phyloP scores from a whole-genome alignment of 2,113 vertebrate species.

The Periophthalmodon schlosseri region DNA sequence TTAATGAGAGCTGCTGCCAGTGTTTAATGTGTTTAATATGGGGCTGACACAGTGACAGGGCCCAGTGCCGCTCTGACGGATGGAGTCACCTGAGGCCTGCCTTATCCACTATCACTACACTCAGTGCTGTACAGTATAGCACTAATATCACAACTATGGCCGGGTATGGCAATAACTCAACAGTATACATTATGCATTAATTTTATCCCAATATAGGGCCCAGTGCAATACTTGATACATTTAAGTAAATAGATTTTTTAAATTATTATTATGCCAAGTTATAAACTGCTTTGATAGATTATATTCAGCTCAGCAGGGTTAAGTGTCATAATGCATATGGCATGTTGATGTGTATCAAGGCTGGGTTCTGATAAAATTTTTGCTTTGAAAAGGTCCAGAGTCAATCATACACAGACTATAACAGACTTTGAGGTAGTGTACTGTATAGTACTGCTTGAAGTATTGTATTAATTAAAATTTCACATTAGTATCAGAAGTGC shows the following conservation, averaged over 20 bases:
- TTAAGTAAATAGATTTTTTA: not conserved
- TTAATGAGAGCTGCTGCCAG: conserved; percentile 73
- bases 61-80: conserved; percentile 70
- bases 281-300: not conserved
- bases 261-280: not conserved
- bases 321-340: not conserved
- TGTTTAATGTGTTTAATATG: conserved; percentile 82
- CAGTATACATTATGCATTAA: not conserved
- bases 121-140: conserved; percentile 7
- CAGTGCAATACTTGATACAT: not conserved
- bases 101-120: conserved; percentile 24
- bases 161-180: not conserved
- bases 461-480: too few relatives aligned
- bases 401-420: not conserved
- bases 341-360: not conserved
- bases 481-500: too few relatives aligned
- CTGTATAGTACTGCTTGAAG: too few relatives aligned
- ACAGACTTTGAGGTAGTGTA: too few relatives aligned
- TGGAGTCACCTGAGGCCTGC: conserved; percentile 63
- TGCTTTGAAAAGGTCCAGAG: not conserved
- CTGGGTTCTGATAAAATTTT: not conserved
- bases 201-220: not conserved
- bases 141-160: not conserved
- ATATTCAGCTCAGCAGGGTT: not conserved
- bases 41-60: conserved; percentile 70